Conservation (phyloP, 2,113 vertebrate species). For the Corvus cornix region DNA sequence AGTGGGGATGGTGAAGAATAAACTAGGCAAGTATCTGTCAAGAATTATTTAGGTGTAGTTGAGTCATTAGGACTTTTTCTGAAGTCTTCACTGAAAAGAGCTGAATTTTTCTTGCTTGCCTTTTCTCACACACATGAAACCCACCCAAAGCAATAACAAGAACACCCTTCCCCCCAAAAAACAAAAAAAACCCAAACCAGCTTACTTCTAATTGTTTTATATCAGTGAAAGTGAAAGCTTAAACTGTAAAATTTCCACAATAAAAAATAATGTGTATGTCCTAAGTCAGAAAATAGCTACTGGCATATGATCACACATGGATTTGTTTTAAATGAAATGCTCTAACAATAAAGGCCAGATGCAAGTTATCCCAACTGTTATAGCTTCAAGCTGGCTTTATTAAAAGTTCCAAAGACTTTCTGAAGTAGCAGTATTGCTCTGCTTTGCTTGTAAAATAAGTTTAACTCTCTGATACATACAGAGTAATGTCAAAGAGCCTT, state of each 20-base stretch:
- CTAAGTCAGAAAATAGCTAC: neutral
- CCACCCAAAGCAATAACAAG: neutral
- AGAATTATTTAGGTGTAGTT: neutral
- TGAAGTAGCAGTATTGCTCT: neutral
- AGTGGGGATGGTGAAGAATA: neutral
- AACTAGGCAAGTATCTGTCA: neutral
- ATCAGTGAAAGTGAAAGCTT: neutral
- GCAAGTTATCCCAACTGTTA: neutral
- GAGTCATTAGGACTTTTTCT: neutral
- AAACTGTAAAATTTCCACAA: neutral
- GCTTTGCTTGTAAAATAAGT: neutral
- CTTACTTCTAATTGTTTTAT: neutral
- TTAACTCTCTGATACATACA: neutral
- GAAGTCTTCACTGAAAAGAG: neutral
- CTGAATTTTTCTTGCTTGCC: neutral
- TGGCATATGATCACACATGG: neutral
- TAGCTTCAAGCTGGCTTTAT: neutral
- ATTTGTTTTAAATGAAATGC: neutral
- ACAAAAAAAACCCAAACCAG: neutral
- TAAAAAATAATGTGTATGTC: neutral
- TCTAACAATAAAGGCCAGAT: neutral
- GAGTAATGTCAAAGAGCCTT: neutral
- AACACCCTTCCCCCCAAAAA: neutral
- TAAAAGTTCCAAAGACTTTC: neutral
- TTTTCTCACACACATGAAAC: neutral